A percentile compares a stretch with the other conserved stretches of the same genome.
Evolutionary conservation across 2,888 invertebrate genomes (phyloP).

Genomic region (Adela reaumurella): DNA sequence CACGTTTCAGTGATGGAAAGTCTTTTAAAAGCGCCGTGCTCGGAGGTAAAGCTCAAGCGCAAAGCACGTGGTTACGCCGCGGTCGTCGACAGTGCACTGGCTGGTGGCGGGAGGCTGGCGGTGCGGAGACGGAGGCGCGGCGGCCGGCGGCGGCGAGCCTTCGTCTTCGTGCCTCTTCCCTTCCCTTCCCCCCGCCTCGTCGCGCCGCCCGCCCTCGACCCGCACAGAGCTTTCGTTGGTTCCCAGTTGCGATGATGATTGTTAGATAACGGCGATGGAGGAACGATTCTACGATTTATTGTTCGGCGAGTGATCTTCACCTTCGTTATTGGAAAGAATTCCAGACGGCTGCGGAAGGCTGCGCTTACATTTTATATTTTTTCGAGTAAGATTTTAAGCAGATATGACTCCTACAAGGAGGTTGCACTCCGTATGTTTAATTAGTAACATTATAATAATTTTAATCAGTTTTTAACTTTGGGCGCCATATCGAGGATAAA

Average conservation of each 20-base stretch:
- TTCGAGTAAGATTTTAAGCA: no score
- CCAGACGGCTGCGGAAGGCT: neutral
- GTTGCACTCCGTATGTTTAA: no score
- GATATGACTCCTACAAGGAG: no score
- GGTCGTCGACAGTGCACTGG: slow-evolving; percentile 13
- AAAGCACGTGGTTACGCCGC: slow-evolving; percentile 36
- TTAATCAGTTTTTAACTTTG: no score
- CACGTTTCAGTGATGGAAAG: neutral
- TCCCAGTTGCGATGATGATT: slow-evolving; percentile 49
- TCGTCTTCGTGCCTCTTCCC: slow-evolving; percentile 29
- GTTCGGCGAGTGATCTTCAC: slow-evolving; percentile 19
- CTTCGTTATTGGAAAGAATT: neutral
- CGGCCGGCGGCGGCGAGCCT: slow-evolving; percentile 31
- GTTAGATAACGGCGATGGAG: slow-evolving; percentile 37
- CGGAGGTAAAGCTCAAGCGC: slow-evolving; percentile 18
- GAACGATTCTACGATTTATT: slow-evolving; percentile 51
- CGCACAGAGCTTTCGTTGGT: slow-evolving; percentile 44
- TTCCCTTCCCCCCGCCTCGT: slow-evolving; percentile 34
- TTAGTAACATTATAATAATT: no score
- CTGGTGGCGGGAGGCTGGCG: neutral
- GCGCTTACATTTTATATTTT: no score
- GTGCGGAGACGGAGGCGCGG: slow-evolving; percentile 16
- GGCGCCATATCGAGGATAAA: no score
- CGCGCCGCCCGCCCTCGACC: slow-evolving; percentile 21
- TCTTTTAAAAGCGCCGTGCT: slow-evolving; percentile 14